These are phyloP conservation scores for Helicoverpa armigera DNA, from an alignment of 1,140 invertebrate genomes.

Conservation along the genomic window DNA sequence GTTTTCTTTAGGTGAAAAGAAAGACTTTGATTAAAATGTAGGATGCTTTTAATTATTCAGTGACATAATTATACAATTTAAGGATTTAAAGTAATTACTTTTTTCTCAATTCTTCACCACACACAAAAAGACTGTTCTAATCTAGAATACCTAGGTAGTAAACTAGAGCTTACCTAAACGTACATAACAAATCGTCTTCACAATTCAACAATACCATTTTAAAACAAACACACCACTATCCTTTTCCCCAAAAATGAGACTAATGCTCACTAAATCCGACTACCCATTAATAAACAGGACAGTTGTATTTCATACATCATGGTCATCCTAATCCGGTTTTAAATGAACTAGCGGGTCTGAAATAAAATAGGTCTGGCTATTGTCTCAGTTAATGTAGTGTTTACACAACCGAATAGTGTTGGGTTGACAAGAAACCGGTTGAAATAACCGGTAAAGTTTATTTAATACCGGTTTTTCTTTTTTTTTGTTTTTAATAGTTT, in stretches of 20 bases:
- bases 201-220: not conserved
- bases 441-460: conserved; percentile 7
- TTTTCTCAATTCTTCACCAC: too few relatives aligned
- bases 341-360: conserved; percentile 50
- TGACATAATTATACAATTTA: too few relatives aligned
- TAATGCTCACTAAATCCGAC: conserved; percentile 37
- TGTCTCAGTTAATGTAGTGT: conserved; percentile 50
- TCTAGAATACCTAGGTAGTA: too few relatives aligned
- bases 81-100: too few relatives aligned
- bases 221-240: not conserved
- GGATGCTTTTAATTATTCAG: too few relatives aligned
- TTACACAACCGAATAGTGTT: conserved; percentile 36
- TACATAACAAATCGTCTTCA: too few relatives aligned
- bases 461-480: conserved; percentile 2
- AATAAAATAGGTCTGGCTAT: conserved; percentile 51
- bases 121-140: too few relatives aligned
- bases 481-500: not conserved
- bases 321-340: conserved; percentile 47
- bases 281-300: conserved; percentile 34
- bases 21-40: too few relatives aligned
- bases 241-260: conserved; percentile 26
- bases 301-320: conserved; percentile 49
- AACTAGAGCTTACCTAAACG: too few relatives aligned
- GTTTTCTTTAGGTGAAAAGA: not conserved
- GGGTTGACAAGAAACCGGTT: conserved; percentile 15